Evolutionary conservation across 2,888 invertebrate species (phyloP).

Genomic region (Nymphalis urticae): DNA sequence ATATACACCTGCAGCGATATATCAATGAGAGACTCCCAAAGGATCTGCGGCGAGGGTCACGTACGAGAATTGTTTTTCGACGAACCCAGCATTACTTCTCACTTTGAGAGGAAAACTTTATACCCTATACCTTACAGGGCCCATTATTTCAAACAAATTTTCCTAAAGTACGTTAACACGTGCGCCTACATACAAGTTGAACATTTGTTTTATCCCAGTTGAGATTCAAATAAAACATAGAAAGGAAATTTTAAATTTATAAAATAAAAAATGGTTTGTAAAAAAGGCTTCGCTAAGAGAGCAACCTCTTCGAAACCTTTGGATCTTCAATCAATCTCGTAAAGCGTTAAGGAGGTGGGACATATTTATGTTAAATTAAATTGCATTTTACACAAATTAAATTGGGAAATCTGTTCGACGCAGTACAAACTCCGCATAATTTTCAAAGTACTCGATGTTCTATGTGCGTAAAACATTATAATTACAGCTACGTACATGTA

Average conservation of each 20-base stretch:
- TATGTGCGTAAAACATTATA: too few relatives aligned
- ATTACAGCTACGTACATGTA: too few relatives aligned
- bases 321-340: too few relatives aligned
- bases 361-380: too few relatives aligned
- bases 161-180: conserved; percentile 28
- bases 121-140: conserved; percentile 34
- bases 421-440: too few relatives aligned
- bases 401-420: too few relatives aligned
- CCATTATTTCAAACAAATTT: conserved; percentile 30
- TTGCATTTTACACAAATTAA: too few relatives aligned
- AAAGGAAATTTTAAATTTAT: not conserved
- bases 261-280: too few relatives aligned
- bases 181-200: conserved; percentile 14
- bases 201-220: not conserved
- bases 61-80: conserved; percentile 70
- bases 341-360: too few relatives aligned
- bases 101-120: conserved; percentile 33
- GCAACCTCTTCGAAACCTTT: too few relatives aligned
- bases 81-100: conserved; percentile 61
- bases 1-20: conserved; percentile 55
- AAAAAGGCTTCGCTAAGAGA: too few relatives aligned
- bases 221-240: conserved; percentile 12
- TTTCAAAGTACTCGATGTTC: too few relatives aligned
- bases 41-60: conserved; percentile 69
- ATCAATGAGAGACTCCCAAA: conserved; percentile 59